Base-by-base conservation (phyloP, 1,140 invertebrate genomes). In the Berghia stephanieae region DNA sequence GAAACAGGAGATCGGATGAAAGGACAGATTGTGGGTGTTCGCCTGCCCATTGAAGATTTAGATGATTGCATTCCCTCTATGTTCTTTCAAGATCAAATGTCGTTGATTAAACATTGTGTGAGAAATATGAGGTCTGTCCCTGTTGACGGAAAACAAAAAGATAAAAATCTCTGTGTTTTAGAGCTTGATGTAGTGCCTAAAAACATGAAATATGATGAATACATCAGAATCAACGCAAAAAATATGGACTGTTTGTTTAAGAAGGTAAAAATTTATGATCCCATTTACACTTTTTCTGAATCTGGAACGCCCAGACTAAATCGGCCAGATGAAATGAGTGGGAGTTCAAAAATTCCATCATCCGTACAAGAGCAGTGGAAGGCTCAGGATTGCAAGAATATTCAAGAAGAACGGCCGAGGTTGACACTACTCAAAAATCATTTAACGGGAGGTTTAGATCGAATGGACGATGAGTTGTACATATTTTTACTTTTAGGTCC, bases 181-280 rank as follows among this genome's bases (percentile, higher is more conserved):
- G 80, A 81, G 57, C 21, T 81, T 4, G 80, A 81, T 69, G 49
- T 81, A 43, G 74, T 79, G 3, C 80, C 80, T 27, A 57, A 52
- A 40, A 72, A 36, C 31, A 46, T 21, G 16, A n/a, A 52, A 27
- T 55, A 42, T 27, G 40, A 40, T 2, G 13, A 73, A 10, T 72
- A 81, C 57, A 70, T 43, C 8, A 71, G 66, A 40, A 74, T 77
- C 16, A 24, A 78, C 44, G 72, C 6, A 27, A 69, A 57, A 38
- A 63, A 72, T 13, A 18, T 38, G 18, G 40, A 36, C 10, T 42
- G 34, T 5, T 40, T 74, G 1, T 46, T 43, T 8, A 44, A 66
- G 31, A 13, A 38, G 46, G 18, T 31, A 36, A 71, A 60, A 63
- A 71, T 42, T 38, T 79, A n/a, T 57, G 77, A 43, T 16, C 38